Evolutionary conservation across 2,888 invertebrate species (phyloP).

Genomic region (Tenthredo distinguenda): DNA sequence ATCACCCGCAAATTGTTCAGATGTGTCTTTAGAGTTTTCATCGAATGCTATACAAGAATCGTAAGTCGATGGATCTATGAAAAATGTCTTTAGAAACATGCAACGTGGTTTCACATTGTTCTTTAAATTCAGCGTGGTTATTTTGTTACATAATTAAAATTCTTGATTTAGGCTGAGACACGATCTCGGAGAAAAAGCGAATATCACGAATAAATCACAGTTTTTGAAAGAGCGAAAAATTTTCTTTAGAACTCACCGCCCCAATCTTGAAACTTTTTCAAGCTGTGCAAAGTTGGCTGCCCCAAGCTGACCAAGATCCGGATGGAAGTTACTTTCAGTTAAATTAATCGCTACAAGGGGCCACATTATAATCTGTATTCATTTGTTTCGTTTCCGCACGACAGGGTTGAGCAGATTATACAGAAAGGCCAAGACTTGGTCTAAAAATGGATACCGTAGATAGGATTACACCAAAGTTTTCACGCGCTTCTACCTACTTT

Average conservation of each 20-base stretch:
- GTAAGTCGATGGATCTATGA: background rate
- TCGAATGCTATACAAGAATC: background rate
- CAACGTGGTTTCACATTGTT: background rate
- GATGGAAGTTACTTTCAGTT: conserved; percentile 13
- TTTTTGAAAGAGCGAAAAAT: background rate
- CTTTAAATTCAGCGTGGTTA: background rate
- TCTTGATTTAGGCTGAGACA: background rate
- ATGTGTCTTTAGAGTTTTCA: too few species aligned
- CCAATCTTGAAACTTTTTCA: background rate
- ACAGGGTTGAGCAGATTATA: conserved; percentile 19
- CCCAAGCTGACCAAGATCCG: conserved; percentile 6
- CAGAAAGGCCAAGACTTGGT: background rate
- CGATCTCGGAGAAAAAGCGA: background rate
- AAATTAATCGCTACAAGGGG: conserved; percentile 13
- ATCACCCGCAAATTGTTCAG: too few species aligned
- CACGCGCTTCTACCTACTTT: background rate
- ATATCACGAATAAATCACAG: background rate
- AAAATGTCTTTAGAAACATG: background rate
- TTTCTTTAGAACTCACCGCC: background rate
- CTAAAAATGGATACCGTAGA: background rate
- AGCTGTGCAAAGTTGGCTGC: background rate
- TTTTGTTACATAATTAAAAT: background rate
- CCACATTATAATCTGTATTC: conserved; percentile 24
- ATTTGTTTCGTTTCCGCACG: conserved; percentile 20
- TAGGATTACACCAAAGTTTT: background rate